Percentiles rank a stretch among this genome's conserved stretches.
Evolutionary conservation across 2,113 vertebrate species (phyloP).

Genomic region (Macroglossus sobrinus): DNA sequence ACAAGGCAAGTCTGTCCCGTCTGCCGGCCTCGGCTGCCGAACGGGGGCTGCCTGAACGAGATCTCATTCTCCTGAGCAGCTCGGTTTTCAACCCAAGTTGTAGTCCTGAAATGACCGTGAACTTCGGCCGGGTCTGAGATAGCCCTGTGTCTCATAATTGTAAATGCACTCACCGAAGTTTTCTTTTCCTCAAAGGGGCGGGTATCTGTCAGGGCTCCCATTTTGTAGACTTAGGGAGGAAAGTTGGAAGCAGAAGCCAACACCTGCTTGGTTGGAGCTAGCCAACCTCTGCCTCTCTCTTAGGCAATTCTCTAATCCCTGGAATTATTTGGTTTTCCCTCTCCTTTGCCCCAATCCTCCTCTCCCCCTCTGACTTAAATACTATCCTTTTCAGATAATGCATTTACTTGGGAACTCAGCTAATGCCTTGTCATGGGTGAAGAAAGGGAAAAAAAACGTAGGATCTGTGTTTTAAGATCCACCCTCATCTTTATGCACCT

Average conservation of each 20-base stretch:
- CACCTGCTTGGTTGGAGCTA: not conserved
- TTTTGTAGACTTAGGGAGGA: not conserved
- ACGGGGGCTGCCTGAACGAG: not conserved
- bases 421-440: no score
- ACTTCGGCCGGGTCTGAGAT: not conserved
- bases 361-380: not conserved
- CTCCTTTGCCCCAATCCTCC: not conserved
- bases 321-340: not conserved
- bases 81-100: not conserved
- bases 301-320: not conserved
- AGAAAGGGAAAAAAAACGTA: not conserved
- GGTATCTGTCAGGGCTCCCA: not conserved
- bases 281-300: not conserved
- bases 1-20: not conserved
- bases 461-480: not conserved
- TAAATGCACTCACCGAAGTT: rapidly evolving
- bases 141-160: not conserved
- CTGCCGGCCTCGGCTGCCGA: not conserved
- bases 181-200: not conserved
- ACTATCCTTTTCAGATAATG: not conserved
- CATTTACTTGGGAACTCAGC: not conserved
- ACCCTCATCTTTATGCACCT: not conserved
- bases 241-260: not conserved
- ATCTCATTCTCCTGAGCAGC: not conserved
- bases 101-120: not conserved